These are phyloP conservation scores for Plutomurus gul DNA, from an alignment of 1,140 invertebrate species.

Conservation along the genomic window DNA sequence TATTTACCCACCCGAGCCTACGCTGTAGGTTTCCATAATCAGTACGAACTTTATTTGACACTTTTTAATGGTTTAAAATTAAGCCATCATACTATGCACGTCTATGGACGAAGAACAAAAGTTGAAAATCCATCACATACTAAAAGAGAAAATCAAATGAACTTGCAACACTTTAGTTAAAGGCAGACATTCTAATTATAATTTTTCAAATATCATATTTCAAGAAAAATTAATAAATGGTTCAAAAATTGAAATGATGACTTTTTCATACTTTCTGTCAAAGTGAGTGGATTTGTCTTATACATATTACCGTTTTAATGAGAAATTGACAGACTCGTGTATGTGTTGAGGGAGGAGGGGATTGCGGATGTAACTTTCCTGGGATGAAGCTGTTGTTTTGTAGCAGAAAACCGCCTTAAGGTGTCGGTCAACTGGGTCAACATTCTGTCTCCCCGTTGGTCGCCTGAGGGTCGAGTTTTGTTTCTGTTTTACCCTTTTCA, in stretches of 20 bases:
- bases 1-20: no score
- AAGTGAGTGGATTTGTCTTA: not conserved
- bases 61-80: not conserved
- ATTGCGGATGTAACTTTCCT: not conserved
- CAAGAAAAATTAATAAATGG: not conserved
- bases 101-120: no score
- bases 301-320: not conserved
- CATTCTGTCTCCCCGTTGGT: slow-evolving; percentile 51
- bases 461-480: slow-evolving; percentile 50
- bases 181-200: no score
- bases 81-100: not conserved
- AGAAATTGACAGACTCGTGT: not conserved
- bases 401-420: not conserved
- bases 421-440: not conserved
- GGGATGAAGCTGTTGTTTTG: not conserved
- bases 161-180: not conserved
- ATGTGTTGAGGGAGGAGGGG: not conserved
- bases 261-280: not conserved
- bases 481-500: slow-evolving; percentile 58
- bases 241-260: not conserved
- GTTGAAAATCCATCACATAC: no score
- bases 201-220: no score
- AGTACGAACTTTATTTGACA: not conserved
- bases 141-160: no score
- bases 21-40: no score